Conservation (phyloP, 1,140 invertebrate species). For the Lethocerus indicus region DNA sequence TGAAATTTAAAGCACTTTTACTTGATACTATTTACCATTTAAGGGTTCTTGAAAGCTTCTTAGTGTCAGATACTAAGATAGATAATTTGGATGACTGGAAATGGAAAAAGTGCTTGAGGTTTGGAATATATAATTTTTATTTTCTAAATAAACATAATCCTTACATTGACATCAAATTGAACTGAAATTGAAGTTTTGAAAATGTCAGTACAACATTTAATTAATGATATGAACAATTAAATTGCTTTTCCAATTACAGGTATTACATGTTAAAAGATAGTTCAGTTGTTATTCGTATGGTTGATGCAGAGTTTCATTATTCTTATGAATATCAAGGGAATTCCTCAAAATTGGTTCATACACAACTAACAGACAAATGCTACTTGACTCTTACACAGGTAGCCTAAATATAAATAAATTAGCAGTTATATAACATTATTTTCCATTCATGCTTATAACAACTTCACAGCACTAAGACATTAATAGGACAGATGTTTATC, state of each 20-base stretch:
- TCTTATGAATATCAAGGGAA: conserved; percentile 97
- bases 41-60: conserved; percentile 58
- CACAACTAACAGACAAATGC: conserved; percentile 86
- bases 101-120: conserved; percentile 94
- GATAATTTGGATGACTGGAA: conserved; percentile 62
- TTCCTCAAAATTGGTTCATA: conserved; percentile 77
- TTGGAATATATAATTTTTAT: background rate
- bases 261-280: too few species aligned
- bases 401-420: conserved; percentile 11
- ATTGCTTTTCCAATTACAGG: too few species aligned
- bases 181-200: too few species aligned
- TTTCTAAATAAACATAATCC: too few species aligned
- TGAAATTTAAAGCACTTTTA: conserved; percentile 65
- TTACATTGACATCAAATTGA: too few species aligned
- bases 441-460: too few species aligned
- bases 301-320: conserved; percentile 84
- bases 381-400: conserved; percentile 88
- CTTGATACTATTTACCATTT: conserved; percentile 88
- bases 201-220: too few species aligned
- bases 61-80: conserved; percentile 43
- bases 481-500: too few species aligned
- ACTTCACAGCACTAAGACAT: too few species aligned
- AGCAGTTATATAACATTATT: too few species aligned
- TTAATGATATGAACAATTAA: too few species aligned
- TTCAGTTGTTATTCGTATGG: conserved; percentile 49